Evolutionary conservation across 2,888 invertebrate species (phyloP), one percentile per base, ranked within the genome.

Genomic region (Hanleya hanleyi): DNA sequence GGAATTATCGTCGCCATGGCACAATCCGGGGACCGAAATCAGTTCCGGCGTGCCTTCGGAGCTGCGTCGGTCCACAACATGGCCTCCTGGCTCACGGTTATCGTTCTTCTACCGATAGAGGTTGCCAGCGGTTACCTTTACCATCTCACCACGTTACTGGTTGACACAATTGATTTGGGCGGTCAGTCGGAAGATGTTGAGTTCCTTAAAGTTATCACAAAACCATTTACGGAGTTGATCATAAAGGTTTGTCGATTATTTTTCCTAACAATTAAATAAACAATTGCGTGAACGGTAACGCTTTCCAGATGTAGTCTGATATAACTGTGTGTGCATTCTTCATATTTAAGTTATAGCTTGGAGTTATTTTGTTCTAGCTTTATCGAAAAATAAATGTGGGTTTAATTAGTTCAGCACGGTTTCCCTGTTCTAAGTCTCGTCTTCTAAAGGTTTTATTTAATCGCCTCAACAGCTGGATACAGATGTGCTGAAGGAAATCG

Each of bases 51-150:
- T 12, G 64, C 64, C 2, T 64, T 64, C 26, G 64, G 37, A 9
- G 64, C 37, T 2, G 64, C 64, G 1, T 37, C 64, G 3, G 90
- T 93, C 2, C 92, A 93, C 79, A 93, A 93, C 83, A 92, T 92
- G 89, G 93, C 92, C 87, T 93, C 93, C 84, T 92, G 92, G 91
- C 86, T 93, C 65, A 87, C 91, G 5, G 92, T 92, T 37, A 77
- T 92, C 35, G 87, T 92, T 1, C 86, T 93, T 2, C 85, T 93
- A 66, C 91, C 92, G 0, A 69, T 92, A 9, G 93, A 93, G 85
- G 85, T 91, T 18, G 77, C 87, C 35, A 89, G 78, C 65, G 82
- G 82, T 68, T 79, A 79, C 71, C 67, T 82, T 68, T 80, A 71
- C 35, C 41, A 41, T 29, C 62, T 72, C 18, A 37, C 72, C 15